phyloP scores from a whole-genome alignment of 2,888 invertebrate genomes.

The Agrochola macilenta region DNA sequence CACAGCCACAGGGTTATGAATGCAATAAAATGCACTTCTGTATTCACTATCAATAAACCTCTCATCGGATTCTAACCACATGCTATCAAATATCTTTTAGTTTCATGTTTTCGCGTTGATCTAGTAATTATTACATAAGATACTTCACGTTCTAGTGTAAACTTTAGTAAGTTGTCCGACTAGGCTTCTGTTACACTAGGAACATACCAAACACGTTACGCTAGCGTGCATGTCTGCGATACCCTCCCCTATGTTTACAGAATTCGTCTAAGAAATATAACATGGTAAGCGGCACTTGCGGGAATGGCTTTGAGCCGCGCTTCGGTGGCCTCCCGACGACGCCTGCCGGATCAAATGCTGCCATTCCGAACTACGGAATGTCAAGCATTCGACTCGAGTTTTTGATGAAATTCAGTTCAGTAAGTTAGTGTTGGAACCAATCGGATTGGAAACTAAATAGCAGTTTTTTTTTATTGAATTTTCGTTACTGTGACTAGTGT shows the following conservation, averaged over 20 bases:
- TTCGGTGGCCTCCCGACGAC: conserved; percentile 23
- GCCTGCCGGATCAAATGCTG: conserved; percentile 36
- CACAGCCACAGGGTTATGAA: not conserved
- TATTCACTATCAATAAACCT: not conserved
- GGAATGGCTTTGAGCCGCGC: conserved; percentile 25
- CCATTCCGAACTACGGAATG: conserved; percentile 25
- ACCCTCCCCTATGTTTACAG: conserved; percentile 34
- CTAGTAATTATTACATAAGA: not conserved
- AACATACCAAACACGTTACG: conserved; percentile 8
- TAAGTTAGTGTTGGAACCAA: conserved; percentile 22
- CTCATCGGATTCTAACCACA: not conserved
- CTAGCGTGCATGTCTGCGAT: conserved; percentile 2
- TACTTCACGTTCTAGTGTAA: not conserved
- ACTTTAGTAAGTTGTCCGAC: not conserved
- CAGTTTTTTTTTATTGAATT: not conserved
- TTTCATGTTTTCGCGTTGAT: not conserved
- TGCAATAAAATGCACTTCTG: conserved; percentile 4
- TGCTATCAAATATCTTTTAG: not conserved
- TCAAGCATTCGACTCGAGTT: conserved; percentile 16
- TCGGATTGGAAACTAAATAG: too few relatives aligned
- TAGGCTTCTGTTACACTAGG: not conserved
- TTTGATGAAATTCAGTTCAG: conserved; percentile 43
- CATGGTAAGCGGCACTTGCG: conserved; percentile 47
- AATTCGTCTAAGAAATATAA: conserved; percentile 53
- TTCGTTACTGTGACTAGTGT: too few relatives aligned